phyloP scores from a whole-genome alignment of 2,113 vertebrate species.

The Nesospiza acunhae region DNA sequence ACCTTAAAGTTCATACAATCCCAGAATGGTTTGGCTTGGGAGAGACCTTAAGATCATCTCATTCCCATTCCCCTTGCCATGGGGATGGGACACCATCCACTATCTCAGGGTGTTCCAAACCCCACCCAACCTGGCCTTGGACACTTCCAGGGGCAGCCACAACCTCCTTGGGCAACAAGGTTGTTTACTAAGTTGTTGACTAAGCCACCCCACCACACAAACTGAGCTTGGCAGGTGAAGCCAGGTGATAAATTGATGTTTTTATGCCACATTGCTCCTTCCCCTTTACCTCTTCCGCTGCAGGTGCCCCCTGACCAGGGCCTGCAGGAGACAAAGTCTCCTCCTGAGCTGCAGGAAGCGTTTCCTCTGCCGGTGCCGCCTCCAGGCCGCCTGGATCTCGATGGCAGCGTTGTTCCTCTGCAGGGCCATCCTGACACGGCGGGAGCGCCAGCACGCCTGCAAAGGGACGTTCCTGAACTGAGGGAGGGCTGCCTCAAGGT shows the following conservation, averaged over 20 bases:
- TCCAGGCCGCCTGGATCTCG: conserved; percentile 86
- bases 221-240: not conserved
- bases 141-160: not conserved
- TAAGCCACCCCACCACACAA: not conserved
- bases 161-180: not conserved
- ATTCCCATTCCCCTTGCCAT: not conserved
- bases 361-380: conserved; percentile 73
- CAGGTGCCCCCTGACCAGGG: conserved; percentile 83
- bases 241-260: not conserved
- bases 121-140: not conserved
- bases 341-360: conserved; percentile 63
- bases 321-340: conserved; percentile 82
- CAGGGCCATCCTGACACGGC: conserved; percentile 20
- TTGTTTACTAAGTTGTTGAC: not conserved
- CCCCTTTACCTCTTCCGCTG: conserved; percentile 83
- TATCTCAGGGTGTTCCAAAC: not conserved
- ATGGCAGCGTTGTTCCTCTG: conserved; percentile 70
- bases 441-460: conserved; percentile 82
- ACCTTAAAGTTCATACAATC: not conserved
- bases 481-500: not conserved
- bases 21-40: not conserved
- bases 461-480: not conserved
- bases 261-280: fast-evolving
- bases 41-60: not conserved
- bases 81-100: not conserved